These are phyloP conservation scores for Condylostylus longicornis DNA, from an alignment of 1,140 invertebrate species.

Conservation along the genomic window DNA sequence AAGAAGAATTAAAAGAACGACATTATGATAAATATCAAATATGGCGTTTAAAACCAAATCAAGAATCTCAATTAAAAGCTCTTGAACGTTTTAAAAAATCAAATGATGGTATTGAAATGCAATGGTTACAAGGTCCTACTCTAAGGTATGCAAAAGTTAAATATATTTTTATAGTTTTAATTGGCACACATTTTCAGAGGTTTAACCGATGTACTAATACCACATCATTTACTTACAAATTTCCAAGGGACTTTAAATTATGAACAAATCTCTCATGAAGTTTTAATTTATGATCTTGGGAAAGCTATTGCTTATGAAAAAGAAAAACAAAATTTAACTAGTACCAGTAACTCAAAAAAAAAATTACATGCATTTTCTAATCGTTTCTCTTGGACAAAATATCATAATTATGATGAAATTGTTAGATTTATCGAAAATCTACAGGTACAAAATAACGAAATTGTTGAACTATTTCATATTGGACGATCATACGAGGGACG, in stretches of 20 bases:
- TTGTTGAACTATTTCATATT: conserved; percentile 48
- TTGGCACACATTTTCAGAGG: conserved; percentile 36
- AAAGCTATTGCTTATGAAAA: conserved; percentile 46
- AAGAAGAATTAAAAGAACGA: conserved; percentile 14
- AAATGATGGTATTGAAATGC: conserved; percentile 25
- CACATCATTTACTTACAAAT: conserved; percentile 44
- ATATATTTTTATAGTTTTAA: neutral
- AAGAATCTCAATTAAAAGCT: conserved; percentile 18
- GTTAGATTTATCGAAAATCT: conserved; percentile 51
- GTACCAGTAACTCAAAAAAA: neutral
- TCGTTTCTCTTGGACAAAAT: conserved; percentile 52
- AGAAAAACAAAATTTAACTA: conserved; percentile 14
- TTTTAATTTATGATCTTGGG: conserved; percentile 57
- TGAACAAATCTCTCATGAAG: conserved; percentile 45
- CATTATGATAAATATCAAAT: conserved; percentile 29
- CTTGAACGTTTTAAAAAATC: conserved; percentile 23
- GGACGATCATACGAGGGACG: conserved; percentile 57
- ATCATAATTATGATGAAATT: conserved; percentile 51
- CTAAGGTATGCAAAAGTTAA: conserved; percentile 14
- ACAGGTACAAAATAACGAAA: conserved; percentile 43
- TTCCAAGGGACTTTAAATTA: conserved; percentile 47
- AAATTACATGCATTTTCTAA: conserved; percentile 6
- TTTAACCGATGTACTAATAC: conserved; percentile 53
- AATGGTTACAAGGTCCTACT: conserved; percentile 29
- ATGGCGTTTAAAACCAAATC: conserved; percentile 24